phyloP scores from a whole-genome alignment of 2,113 vertebrate genomes.

The Gambusia affinis region DNA sequence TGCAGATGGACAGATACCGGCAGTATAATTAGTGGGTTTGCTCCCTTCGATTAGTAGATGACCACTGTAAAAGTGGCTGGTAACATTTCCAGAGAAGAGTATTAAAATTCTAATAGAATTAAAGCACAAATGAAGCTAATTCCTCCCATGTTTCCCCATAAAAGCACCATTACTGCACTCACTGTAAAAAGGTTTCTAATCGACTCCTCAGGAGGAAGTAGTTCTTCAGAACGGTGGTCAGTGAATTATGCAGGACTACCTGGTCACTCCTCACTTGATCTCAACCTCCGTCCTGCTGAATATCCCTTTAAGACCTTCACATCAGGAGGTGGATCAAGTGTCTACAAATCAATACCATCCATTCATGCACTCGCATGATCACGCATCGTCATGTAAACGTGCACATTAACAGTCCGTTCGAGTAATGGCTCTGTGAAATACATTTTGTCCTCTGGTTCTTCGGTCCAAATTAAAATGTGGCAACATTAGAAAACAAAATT shows the following conservation, averaged over 20 bases:
- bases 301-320: constrained; percentile 44
- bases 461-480: neutral
- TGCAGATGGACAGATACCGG: neutral
- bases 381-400: constrained; percentile 38
- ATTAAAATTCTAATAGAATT: neutral
- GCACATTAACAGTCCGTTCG: constrained; percentile 4
- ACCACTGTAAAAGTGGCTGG: neutral
- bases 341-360: constrained; percentile 66
- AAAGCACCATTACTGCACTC: neutral
- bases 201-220: neutral
- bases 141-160: neutral
- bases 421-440: neutral
- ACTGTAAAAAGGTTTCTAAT: neutral
- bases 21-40: neutral
- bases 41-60: neutral
- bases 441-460: neutral
- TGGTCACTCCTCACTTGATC: constrained; percentile 24
- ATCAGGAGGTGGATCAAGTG: constrained; percentile 57
- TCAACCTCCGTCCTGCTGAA: constrained; percentile 15
- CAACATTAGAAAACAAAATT: neutral
- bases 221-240: neutral
- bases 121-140: neutral
- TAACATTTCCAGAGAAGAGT: neutral
- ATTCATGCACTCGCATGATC: constrained; percentile 53
- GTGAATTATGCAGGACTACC: neutral